Base-by-base conservation (phyloP, 2,113 vertebrate genomes). In the Hypanus sabinus region DNA sequence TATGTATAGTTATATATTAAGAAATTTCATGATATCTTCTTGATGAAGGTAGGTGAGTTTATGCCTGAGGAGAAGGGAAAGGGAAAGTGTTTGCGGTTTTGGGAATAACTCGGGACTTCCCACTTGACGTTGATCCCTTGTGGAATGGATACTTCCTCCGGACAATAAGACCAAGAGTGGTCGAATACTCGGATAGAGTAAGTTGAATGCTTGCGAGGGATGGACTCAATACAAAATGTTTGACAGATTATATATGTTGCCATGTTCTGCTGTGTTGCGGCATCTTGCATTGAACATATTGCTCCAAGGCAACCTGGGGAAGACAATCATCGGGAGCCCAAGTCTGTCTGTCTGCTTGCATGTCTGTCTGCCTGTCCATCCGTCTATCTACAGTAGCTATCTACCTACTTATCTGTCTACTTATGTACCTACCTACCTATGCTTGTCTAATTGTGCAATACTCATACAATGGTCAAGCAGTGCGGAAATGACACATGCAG, bases 401-500 rank as follows among this genome's bases (percentile, higher is more conserved):
- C 68, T 70, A 70, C 18, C 68, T 70, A 70, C 2, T 0, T 70
- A 38, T n/a, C 22, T 36, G 36, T 76, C 22, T 18, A 76, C 38
- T 2, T n/a, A 76, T 22, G 70, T n/a, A 73, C 94, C 77, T 94
- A 93, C 94, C 65, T 38, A 46, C 77, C 70, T 88, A 81, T 94
- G 12, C 88, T 91, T 80, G 24, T 77, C 94, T 92, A 55, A 83
- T 94, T 6, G 94, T 73, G 92, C 12, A 60, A 76, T 83, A n/a
- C 6, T 24, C 46, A 55, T 24, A 55, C 24, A 93, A 46, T 68
- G 68, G 8, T 33, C 60, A 90, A 33, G 5, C 87, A 93, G 24
- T 70, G 38, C 68, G 60, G 5, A 90, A 62, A 90, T 57, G 16
- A 16, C 57, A 60, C 30, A 65, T 33, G 11, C 12, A 3, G 16